Percentiles rank a stretch among this genome's conserved stretches.
phyloP scores from a whole-genome alignment of 2,797 vertebrate genomes.

The Nannoperca obscura region DNA sequence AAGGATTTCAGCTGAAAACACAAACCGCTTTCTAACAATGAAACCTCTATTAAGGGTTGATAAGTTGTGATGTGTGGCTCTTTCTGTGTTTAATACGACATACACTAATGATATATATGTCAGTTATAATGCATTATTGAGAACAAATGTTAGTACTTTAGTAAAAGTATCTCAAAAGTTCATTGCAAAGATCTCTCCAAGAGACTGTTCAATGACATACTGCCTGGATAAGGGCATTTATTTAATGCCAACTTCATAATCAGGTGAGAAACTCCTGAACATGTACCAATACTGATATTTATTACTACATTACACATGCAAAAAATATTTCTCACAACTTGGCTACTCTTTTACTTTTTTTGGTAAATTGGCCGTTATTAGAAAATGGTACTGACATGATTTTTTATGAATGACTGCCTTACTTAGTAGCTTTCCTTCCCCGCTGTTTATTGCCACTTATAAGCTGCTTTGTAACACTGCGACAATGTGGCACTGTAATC shows the following conservation, averaged over 20 bases:
- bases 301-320: background rate
- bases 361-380: background rate
- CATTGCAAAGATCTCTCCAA: too few species aligned
- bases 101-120: background rate
- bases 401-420: background rate
- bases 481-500: background rate
- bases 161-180: too few species aligned
- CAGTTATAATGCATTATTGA: background rate
- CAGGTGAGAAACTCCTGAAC: background rate
- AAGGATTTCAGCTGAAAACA: background rate
- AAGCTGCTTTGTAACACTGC: constrained; percentile 5
- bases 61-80: too few species aligned
- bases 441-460: background rate
- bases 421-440: background rate
- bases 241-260: background rate
- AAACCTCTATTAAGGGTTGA: background rate
- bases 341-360: too few species aligned
- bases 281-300: too few species aligned
- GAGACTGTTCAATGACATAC: background rate
- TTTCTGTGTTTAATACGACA: background rate
- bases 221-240: background rate
- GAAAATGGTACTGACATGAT: background rate
- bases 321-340: background rate
- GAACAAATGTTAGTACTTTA: background rate
- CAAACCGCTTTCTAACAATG: background rate